phyloP scores from a whole-genome alignment of 2,888 invertebrate genomes.

The Eilema depressum region DNA sequence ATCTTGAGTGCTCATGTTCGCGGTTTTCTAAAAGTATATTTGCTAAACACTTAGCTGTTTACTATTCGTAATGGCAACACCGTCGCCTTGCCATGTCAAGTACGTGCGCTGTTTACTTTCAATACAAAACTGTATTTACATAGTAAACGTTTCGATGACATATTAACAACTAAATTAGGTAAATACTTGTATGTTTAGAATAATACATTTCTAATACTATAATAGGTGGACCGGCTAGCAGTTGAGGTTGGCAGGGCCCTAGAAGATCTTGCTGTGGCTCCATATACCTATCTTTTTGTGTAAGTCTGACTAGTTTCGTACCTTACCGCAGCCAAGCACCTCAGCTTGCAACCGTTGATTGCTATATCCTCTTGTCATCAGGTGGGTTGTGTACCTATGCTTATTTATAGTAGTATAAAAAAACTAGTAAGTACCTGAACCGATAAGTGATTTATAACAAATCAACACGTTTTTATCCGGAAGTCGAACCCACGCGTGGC shows the following conservation, averaged over 20 bases:
- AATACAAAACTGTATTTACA: constrained; percentile 9
- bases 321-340: too few relatives aligned
- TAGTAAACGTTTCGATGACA: not conserved
- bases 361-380: not conserved
- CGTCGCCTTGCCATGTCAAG: not conserved
- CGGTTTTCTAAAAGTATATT: not conserved
- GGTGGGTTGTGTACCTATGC: not conserved
- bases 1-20: not conserved
- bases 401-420: not conserved
- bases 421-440: not conserved
- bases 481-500: constrained; percentile 64
- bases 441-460: constrained; percentile 44
- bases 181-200: not conserved
- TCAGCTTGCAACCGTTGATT: not conserved
- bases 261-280: too few relatives aligned
- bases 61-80: constrained; percentile 12
- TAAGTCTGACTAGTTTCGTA: too few relatives aligned
- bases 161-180: not conserved
- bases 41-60: constrained; percentile 8
- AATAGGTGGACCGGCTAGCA: too few relatives aligned
- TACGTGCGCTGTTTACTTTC: constrained; percentile 7
- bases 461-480: constrained; percentile 46
- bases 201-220: not conserved
- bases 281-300: too few relatives aligned
- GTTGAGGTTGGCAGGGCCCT: too few relatives aligned